Evolutionary conservation across 1,140 invertebrate species (phyloP), one percentile per base, ranked within the genome.

Genomic region (Heliconius congener): DNA sequence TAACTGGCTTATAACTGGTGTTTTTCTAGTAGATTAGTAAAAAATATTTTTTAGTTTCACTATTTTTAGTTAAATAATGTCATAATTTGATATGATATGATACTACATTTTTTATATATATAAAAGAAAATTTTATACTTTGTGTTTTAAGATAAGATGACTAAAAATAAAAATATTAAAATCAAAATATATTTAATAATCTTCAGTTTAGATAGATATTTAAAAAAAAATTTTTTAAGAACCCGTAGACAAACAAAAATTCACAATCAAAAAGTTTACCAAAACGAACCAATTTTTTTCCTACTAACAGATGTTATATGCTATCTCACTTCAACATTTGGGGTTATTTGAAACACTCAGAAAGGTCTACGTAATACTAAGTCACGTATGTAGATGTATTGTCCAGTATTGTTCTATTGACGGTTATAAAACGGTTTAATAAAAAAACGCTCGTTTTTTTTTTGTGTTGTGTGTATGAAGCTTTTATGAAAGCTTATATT

Each of bases 351-450:
- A 57, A 76, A 52, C 55, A 73, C 71, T 52, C 66, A 80, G 46
- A 75, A 60, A 60, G 3, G 78, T 42, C 73, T 79, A 84, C 83
- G 78, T 83, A 73, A 74, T 71, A 74, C n/a, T 42, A 71, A 50
- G 78, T 84, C 83, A 84, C 83, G 83, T 23, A 23, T 23, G 23
- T 84, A 84, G 42, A 71, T 79, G 74, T 42, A 9, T 46, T 46
- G 16, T 46, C 13, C 13, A 46, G 13, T 46, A 39, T 27, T 72
- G 52, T 55, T 39, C 19, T 71, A 71, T 23, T 60, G n/a, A n/a
- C 9, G 19, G 57, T 60, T 60, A 60, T 23, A 11, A 60, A 60
- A 60, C 3, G 8, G 8, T 57, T 57, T 23, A 57, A 13, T 30
- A 66, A 16, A 66, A 27, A 4, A 66, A 30, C 23, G 60, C 11